Evolutionary conservation across 2,797 vertebrate genomes (phyloP), one percentile per base, ranked within the genome.

Genomic region (Hypotaenidia philippensis): DNA sequence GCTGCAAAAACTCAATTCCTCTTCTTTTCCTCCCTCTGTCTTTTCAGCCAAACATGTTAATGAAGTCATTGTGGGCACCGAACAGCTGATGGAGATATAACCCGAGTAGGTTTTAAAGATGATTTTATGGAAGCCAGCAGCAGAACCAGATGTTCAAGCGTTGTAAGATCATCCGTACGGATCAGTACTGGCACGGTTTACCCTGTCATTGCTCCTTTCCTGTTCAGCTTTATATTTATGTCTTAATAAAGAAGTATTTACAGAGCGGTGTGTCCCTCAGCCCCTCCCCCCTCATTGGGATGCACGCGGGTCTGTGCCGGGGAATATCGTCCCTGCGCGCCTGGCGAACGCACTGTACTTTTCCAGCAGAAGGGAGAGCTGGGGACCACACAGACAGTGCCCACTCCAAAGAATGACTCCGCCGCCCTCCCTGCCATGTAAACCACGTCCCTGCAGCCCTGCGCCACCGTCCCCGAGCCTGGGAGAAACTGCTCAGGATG

Each of bases 41-140:
- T 98, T 98, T 96, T 82, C 97, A 99, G 99, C 98, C 96, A 99
- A 99, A 98, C 98, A 98, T 96, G 98, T 98, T 94, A 99, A 99
- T 69, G 99, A 99, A 95, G 99, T 99, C 96, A 99, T 99, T 65
- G 99, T 99, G 96, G 99, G 99, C 96, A 99, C 97, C 8, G 99
- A 99, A 97, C 99, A 99, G 94, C 98, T 99, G 97, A 99, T 99
- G 99, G 99, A 99, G 98, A 99, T 99, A 98, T 99, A 97, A 98
- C 77, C 65, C 59, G 1, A 83, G 72, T 75, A 79, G 92, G 47
- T 93, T 93, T 94, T 95, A 96, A 96, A 94, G 91, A 96, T 70
- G 92, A 84, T 87, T 96, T 96, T 96, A 93, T 96, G 93, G 94
- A 96, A 95, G 90, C 71, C 92, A 83, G 94, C 90, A 94, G 88